Evolutionary conservation across 2,797 vertebrate genomes (phyloP), one percentile per base, ranked within the genome.

Genomic region (Helostoma temminkii): DNA sequence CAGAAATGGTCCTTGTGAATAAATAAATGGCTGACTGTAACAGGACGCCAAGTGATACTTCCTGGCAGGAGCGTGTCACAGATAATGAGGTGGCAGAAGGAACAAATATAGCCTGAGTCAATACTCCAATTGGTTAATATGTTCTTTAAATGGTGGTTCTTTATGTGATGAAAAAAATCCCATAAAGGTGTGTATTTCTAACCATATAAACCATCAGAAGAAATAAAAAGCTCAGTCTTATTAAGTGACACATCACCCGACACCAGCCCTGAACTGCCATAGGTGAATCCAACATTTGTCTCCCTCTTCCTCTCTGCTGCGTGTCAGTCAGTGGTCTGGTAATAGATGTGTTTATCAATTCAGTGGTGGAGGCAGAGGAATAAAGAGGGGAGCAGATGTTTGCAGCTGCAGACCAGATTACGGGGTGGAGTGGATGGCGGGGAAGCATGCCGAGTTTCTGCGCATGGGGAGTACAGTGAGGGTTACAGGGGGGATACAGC

Each of bases 361-460:
- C 77, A 72, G 92, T 24, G 90, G 91, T 89, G 78, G 83, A 83
- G 84, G 90, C 89, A 83, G 83, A 62, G 81, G 72, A 89, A 83
- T 80, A 82, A 90, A 84, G 88, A 87, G 82, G 74, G 3, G 83
- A 91, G 85, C 93, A 94, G 92, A 94, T 93, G 93, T 92, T 93
- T 92, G 92, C 94, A 94, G 93, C 93, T 95, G 94, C 91, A 90
- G 83, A 91, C 88, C 93, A 95, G 94, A 94, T 94, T 94, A 94
- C 9, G 91, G 93, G 93, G 93, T 93, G 93, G 93, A 93, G 93
- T 85, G 89, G 86, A 71, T 89, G 74, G 76, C 80, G 79, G 85
- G 86, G 88, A 83, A 86, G 81, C 69, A 62, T 73, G 82, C 71
- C 43, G 71, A 74, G 82, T 76, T 87, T 86, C 83, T 78, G 79